A percentile compares a stretch with the other conserved stretches of the same genome.
Conservation (phyloP, 1,140 invertebrate species). For the Chymomyza costata region DNA sequence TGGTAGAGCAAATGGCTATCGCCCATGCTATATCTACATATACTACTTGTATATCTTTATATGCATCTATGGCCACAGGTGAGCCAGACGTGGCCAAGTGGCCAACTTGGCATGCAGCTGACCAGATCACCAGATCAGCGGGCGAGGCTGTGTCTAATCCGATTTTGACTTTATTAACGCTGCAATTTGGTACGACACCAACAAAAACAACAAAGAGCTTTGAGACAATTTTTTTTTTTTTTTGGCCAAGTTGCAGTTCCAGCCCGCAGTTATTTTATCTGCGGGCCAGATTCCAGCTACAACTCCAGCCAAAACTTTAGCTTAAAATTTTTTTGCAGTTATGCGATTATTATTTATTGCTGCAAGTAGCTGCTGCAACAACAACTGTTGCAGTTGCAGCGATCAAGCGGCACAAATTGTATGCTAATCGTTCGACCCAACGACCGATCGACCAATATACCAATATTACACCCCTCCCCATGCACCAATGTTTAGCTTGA, state of each 20-base stretch:
- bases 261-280: conserved; percentile 31
- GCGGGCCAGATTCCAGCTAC: conserved; percentile 1
- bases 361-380: conserved; percentile 14
- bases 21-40: no score
- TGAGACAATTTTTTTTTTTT: no score
- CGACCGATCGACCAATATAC: no score
- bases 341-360: conserved; percentile 60
- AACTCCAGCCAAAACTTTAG: no score
- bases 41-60: conserved; percentile 1
- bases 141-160: conserved; percentile 53
- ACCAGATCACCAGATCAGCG: conserved; percentile 20
- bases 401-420: conserved; percentile 48
- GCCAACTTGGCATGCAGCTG: conserved; percentile 33
- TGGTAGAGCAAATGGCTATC: background rate
- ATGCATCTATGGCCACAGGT: conserved; percentile 9
- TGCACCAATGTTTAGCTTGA: no score
- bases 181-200: conserved; percentile 63
- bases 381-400: conserved; percentile 20
- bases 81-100: conserved; percentile 4
- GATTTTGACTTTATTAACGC: conserved; percentile 71
- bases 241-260: background rate
- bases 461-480: no score
- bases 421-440: conserved; percentile 34
- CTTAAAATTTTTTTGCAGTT: no score
- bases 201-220: conserved; percentile 12